These are phyloP conservation scores for Dynastes hyllus DNA, from an alignment of 2,888 invertebrate species.

Conservation along the genomic window DNA sequence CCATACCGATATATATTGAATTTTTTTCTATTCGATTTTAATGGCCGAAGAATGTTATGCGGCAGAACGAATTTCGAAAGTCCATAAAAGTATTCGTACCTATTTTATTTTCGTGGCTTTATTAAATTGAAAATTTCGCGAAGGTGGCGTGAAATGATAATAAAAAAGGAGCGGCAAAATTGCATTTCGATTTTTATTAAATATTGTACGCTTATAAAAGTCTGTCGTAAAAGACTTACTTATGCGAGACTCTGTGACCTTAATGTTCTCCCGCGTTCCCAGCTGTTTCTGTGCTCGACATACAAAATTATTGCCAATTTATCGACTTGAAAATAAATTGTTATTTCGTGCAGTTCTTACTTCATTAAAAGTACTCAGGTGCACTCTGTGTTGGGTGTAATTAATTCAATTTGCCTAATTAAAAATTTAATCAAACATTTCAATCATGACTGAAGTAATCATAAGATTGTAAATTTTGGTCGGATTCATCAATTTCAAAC, in stretches of 20 bases:
- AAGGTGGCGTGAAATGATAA: not conserved
- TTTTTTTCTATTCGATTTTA: conserved; percentile 20
- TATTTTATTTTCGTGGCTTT: conserved; percentile 1
- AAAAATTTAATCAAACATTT: too few relatives aligned
- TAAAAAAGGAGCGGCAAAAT: not conserved
- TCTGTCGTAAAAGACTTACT: not conserved
- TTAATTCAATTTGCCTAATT: too few relatives aligned
- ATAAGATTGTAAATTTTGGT: too few relatives aligned
- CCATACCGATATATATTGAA: conserved; percentile 40
- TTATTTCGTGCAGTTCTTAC: too few relatives aligned
- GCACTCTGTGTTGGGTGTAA: too few relatives aligned
- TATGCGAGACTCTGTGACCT: not conserved
- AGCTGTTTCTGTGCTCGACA: too few relatives aligned
- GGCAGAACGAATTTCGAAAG: conserved; percentile 6
- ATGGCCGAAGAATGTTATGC: not conserved
- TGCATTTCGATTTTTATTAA: not conserved
- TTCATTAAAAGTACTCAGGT: too few relatives aligned
- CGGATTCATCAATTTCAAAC: too few relatives aligned
- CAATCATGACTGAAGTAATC: too few relatives aligned
- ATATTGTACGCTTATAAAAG: not conserved
- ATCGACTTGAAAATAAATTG: too few relatives aligned
- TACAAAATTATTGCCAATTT: too few relatives aligned
- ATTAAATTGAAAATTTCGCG: conserved; percentile 7
- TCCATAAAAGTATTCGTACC: conserved; percentile 7
- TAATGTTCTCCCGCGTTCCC: too few relatives aligned